These are phyloP conservation scores for Lycia hirtaria DNA, from an alignment of 2,888 invertebrate genomes.

Conservation along the genomic window DNA sequence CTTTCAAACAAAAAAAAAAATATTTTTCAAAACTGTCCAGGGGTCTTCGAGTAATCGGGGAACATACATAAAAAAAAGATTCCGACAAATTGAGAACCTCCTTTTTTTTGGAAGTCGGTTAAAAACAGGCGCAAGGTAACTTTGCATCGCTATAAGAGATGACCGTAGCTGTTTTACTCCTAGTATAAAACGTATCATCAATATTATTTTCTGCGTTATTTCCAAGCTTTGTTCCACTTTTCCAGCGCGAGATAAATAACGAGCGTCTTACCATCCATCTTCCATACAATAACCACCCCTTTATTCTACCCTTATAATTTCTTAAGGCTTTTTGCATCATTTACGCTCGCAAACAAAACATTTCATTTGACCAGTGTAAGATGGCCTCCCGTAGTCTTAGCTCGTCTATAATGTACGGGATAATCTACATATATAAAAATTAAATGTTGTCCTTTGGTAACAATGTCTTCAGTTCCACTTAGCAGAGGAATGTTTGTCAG, in stretches of 20 bases:
- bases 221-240: constrained; percentile 23
- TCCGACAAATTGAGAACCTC: neutral
- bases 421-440: too few species aligned
- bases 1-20: too few species aligned
- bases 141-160: too few species aligned
- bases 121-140: too few species aligned
- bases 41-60: too few species aligned
- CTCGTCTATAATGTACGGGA: neutral
- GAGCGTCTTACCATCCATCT: constrained; percentile 48
- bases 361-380: constrained; percentile 46
- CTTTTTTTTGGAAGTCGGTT: neutral
- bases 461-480: too few species aligned
- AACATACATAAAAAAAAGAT: too few species aligned
- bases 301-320: constrained; percentile 52
- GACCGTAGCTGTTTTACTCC: neutral
- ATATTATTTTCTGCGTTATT: constrained; percentile 1
- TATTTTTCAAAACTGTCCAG: too few species aligned
- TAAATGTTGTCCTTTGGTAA: too few species aligned
- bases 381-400: constrained; percentile 45
- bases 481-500: too few species aligned
- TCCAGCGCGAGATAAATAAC: constrained; percentile 42
- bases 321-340: constrained; percentile 60
- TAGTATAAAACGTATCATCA: neutral
- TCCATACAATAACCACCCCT: constrained; percentile 46
- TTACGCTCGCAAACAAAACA: constrained; percentile 54